Evolutionary conservation across 2,113 vertebrate genomes (phyloP).

Genomic region (Leucoraja erinaceus): DNA sequence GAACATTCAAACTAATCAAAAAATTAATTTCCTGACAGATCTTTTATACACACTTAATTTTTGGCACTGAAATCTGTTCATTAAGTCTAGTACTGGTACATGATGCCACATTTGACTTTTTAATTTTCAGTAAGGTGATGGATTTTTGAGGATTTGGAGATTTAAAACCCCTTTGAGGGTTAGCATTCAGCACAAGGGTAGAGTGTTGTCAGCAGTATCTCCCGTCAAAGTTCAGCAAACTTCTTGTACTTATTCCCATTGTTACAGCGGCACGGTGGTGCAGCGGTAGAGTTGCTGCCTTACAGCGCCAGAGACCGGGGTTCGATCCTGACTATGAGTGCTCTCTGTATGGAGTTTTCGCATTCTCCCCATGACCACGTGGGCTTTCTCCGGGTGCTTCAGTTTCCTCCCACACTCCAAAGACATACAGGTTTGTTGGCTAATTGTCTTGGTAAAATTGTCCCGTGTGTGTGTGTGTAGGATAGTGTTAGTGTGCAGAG

Average conservation of each 20-base stretch:
- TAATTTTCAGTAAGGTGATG: conserved; percentile 9
- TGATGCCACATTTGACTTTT: not conserved
- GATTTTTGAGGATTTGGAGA: not conserved
- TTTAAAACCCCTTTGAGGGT: not conserved
- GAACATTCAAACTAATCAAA: conserved; percentile 21
- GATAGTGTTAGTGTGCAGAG: too few species aligned
- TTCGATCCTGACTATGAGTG: too few species aligned
- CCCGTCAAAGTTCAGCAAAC: not conserved
- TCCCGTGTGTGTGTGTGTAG: too few species aligned
- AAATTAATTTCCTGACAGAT: conserved; percentile 22
- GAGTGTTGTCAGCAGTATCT: not conserved
- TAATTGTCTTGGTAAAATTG: too few species aligned
- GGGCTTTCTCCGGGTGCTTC: too few species aligned
- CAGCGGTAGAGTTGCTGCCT: too few species aligned
- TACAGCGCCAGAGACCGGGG: too few species aligned
- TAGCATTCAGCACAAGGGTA: not conserved
- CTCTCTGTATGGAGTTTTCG: too few species aligned
- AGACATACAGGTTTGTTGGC: too few species aligned
- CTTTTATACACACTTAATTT: conserved; percentile 17
- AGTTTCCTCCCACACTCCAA: too few species aligned
- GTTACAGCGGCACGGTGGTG: not conserved
- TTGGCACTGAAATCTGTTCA: not conserved
- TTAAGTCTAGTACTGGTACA: not conserved
- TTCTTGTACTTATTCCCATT: not conserved
- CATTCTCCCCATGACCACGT: too few species aligned